These are phyloP conservation scores for Leptinotarsa peninsularis DNA, from an alignment of 2,888 invertebrate species.

Conservation along the genomic window DNA sequence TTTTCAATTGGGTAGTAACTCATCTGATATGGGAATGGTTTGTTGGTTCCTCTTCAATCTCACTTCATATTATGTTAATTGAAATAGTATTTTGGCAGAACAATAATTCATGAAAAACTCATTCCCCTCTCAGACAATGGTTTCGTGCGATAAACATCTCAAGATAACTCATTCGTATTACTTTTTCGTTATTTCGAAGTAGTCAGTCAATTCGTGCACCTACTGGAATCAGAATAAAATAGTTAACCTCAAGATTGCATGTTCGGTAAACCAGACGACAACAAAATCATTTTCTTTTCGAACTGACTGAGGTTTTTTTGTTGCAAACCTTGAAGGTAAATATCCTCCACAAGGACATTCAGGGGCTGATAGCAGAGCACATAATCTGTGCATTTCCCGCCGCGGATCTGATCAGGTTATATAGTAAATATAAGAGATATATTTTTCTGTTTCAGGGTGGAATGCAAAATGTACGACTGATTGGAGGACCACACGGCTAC, in stretches of 20 bases:
- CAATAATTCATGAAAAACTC: no score
- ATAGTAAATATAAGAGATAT: no score
- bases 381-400: no score
- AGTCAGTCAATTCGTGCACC: background rate
- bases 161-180: background rate
- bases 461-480: constrained; percentile 87
- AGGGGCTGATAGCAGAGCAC: no score
- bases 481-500: constrained; percentile 88
- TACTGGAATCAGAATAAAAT: background rate
- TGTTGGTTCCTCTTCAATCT: no score
- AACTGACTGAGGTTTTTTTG: background rate
- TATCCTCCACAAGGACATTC: no score
- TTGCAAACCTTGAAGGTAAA: background rate
- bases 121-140: background rate
- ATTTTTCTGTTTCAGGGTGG: constrained; percentile 75
- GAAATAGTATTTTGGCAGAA: no score
- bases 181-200: background rate
- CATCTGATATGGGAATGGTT: no score
- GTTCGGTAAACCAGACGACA: background rate
- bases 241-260: constrained; percentile 21
- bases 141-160: background rate
- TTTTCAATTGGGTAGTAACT: no score
- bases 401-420: no score
- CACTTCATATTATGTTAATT: no score
- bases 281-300: background rate